Percentiles rank a stretch among this genome's conserved stretches.
These are phyloP conservation scores for Synergus umbraculus DNA, from an alignment of 2,888 invertebrate genomes.

Conservation along the genomic window DNA sequence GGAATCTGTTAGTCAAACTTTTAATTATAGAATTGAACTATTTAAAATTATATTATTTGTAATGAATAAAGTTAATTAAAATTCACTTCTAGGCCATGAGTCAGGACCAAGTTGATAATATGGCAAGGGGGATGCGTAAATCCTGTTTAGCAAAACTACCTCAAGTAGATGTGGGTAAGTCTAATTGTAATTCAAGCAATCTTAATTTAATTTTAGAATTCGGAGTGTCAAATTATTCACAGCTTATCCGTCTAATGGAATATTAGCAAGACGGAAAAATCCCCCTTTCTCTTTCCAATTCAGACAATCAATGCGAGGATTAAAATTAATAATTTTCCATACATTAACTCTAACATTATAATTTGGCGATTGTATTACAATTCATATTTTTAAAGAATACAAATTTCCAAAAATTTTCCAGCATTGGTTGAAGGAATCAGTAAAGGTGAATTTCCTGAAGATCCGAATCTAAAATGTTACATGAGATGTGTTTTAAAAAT, in stretches of 20 bases:
- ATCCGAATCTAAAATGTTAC: conserved; percentile 77
- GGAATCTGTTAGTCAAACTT: conserved; percentile 13
- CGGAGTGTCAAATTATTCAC: too few relatives aligned
- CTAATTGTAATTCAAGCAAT: not conserved
- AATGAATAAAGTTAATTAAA: not conserved
- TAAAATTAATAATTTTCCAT: not conserved
- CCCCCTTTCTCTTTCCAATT: too few relatives aligned
- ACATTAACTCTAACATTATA: not conserved
- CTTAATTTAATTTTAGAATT: not conserved
- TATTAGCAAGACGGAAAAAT: too few relatives aligned
- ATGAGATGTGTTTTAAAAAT: conserved; percentile 79
- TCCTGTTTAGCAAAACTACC: conserved; percentile 11
- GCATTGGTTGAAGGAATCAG: not conserved
- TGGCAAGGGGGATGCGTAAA: conserved; percentile 19
- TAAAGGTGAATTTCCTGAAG: conserved; percentile 59
- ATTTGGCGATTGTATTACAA: not conserved
- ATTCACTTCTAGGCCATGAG: conserved; percentile 18
- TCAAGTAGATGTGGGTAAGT: not conserved
- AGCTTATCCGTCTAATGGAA: too few relatives aligned
- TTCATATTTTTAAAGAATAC: not conserved
- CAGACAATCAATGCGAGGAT: not conserved
- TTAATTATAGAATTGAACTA: not conserved
- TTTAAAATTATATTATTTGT: not conserved
- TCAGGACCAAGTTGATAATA: conserved; percentile 11
- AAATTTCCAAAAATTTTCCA: not conserved